Evolutionary conservation across 2,113 vertebrate species (phyloP).

Genomic region (Felis catus): DNA sequence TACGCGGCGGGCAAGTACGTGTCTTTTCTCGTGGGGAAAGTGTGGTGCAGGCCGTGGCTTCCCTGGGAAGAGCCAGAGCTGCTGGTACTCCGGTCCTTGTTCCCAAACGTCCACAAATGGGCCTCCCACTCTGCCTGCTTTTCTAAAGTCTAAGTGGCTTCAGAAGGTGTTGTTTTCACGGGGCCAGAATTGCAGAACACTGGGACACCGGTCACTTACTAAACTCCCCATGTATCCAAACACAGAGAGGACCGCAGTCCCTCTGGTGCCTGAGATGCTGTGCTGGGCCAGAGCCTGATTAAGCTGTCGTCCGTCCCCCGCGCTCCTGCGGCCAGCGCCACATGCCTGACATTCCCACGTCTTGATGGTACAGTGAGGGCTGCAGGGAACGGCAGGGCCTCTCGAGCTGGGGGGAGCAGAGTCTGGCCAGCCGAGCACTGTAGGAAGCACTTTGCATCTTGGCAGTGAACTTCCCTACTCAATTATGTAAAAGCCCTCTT

Average conservation of each 20-base stretch:
- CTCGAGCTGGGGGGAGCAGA: background rate
- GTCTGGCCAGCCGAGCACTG: background rate
- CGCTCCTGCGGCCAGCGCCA: background rate
- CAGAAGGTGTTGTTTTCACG: background rate
- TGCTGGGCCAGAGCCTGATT: background rate
- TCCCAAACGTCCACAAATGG: rapidly evolving
- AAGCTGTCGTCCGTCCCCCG: background rate
- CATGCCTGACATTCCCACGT: background rate
- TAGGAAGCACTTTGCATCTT: background rate
- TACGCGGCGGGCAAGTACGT: constrained; percentile 99
- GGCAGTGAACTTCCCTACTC: background rate
- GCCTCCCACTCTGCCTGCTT: background rate
- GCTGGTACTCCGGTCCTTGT: rapidly evolving
- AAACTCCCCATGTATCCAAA: background rate
- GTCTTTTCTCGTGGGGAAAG: background rate
- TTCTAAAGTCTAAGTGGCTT: too few relatives aligned
- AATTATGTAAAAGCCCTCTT: constrained; percentile 41
- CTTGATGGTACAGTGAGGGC: background rate
- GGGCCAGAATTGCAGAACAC: background rate
- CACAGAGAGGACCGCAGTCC: background rate
- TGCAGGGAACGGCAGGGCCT: background rate
- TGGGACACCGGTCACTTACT: background rate
- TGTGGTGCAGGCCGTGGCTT: rapidly evolving
- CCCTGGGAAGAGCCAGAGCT: rapidly evolving
- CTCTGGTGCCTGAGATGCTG: background rate